Evolutionary conservation across 2,888 invertebrate genomes (phyloP).

Genomic region (Ectemnius lituratus): DNA sequence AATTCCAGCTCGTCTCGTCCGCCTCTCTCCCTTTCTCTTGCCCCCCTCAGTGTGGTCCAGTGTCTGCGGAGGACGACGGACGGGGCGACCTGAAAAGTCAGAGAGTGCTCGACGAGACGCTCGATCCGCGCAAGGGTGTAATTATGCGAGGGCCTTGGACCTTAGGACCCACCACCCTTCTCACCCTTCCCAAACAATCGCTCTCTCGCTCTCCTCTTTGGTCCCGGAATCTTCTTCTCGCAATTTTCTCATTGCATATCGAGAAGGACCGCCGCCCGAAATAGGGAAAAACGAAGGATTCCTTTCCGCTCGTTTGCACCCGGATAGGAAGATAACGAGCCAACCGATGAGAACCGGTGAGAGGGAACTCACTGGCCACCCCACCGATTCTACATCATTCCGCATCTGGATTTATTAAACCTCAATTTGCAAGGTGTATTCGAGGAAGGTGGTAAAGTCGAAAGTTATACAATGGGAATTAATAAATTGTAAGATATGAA

Average conservation of each 20-base stretch:
- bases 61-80: conserved; percentile 36
- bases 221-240: conserved; percentile 6
- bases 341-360: conserved; percentile 58
- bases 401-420: no score
- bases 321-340: conserved; percentile 61
- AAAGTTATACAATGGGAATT: no score
- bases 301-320: conserved; percentile 62
- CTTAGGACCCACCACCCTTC: conserved; percentile 12
- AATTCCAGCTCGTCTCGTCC: conserved; percentile 62
- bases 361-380: conserved; percentile 19
- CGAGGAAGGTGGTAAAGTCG: no score
- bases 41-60: conserved; percentile 5
- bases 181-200: conserved; percentile 13
- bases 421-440: no score
- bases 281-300: conserved; percentile 58
- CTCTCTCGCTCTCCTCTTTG: background rate
- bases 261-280: conserved; percentile 47
- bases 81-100: conserved; percentile 46
- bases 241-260: conserved; percentile 37
- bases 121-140: conserved; percentile 58
- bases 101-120: conserved; percentile 22
- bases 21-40: no score
- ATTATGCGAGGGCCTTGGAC: conserved; percentile 52
- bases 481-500: no score
- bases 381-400: background rate